phyloP scores from a whole-genome alignment of 1,140 invertebrate species.

The Aphis craccivora region DNA sequence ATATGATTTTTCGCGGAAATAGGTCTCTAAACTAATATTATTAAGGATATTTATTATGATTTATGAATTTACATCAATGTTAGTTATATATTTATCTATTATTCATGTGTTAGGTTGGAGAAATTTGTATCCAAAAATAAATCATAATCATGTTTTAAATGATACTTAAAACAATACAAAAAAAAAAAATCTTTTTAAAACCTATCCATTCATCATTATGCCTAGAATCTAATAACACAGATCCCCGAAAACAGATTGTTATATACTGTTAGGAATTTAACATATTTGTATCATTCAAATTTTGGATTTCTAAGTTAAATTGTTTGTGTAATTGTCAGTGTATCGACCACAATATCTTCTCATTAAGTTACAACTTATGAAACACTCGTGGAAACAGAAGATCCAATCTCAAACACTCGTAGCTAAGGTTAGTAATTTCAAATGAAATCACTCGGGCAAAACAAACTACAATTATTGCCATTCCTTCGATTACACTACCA shows the following conservation, averaged over 20 bases:
- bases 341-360: background rate
- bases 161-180: background rate
- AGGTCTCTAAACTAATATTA: no score
- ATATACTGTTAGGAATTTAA: no score
- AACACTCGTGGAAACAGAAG: background rate
- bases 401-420: background rate
- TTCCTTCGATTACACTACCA: background rate
- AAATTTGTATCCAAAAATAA: background rate
- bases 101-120: background rate
- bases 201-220: background rate
- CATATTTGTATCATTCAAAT: background rate
- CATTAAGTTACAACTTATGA: background rate
- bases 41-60: no score
- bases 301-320: background rate
- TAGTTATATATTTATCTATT: background rate
- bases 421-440: background rate
- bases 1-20: no score
- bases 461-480: slow-evolving; percentile 2
- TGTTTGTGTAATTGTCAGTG: background rate
- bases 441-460: background rate
- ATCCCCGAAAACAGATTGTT: background rate
- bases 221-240: background rate
- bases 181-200: background rate
- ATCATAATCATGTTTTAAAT: background rate
- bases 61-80: background rate